A percentile compares a stretch with the other conserved stretches of the same genome.
Evolutionary conservation across 2,797 vertebrate species (phyloP).

Genomic region (Gobio occitaniae): DNA sequence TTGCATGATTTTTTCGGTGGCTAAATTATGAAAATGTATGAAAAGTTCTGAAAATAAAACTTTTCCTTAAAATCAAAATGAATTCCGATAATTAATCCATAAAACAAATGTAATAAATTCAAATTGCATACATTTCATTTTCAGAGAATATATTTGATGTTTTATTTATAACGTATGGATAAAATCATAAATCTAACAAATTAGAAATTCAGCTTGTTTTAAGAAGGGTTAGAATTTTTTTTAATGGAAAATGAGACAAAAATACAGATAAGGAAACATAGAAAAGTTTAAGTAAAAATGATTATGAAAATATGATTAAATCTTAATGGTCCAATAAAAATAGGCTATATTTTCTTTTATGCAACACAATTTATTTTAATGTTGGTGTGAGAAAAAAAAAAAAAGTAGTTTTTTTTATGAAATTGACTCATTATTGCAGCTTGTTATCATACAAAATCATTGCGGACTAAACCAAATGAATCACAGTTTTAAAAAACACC

Average conservation of each 20-base stretch:
- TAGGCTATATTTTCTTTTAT: not conserved
- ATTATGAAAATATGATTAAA: conserved; percentile 8
- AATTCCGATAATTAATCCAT: not conserved
- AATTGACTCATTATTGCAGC: not conserved
- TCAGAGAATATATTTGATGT: not conserved
- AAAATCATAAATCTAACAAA: not conserved
- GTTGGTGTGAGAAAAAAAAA: not conserved
- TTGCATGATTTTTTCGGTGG: not conserved
- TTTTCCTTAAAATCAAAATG: not conserved
- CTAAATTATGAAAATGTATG: not conserved
- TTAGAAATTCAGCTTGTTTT: not conserved
- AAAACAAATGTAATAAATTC: not conserved
- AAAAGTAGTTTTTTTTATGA: not conserved
- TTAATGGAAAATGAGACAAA: not conserved
- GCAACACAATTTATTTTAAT: not conserved
- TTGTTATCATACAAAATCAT: conserved; percentile 7
- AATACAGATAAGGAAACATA: not conserved
- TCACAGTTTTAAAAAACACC: not conserved
- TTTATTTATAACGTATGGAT: not conserved
- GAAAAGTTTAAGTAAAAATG: not conserved
- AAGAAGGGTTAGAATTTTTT: not conserved
- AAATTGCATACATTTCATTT: not conserved
- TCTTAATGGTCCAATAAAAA: not conserved
- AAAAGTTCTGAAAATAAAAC: not conserved
- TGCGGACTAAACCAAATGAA: not conserved